Percentiles rank a stretch among this genome's conserved stretches.
phyloP scores from a whole-genome alignment of 2,113 vertebrate genomes.

The Muscicapa adusta region DNA sequence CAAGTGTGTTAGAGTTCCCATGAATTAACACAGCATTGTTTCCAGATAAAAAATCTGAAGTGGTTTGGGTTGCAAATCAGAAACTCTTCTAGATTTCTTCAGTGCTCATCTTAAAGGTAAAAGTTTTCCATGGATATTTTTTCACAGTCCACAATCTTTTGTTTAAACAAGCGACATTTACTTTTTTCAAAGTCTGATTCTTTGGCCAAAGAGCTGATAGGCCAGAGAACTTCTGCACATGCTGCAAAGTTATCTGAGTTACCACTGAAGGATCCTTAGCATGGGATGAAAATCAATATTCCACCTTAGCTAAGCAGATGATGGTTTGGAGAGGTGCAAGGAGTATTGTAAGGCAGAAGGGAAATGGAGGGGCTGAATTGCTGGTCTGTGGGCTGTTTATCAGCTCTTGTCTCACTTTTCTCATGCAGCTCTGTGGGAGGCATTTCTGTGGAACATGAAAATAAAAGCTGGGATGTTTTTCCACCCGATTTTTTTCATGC shows the following conservation, averaged over 20 bases:
- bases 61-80: background rate
- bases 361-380: background rate
- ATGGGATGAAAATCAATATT: background rate
- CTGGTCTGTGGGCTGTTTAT: background rate
- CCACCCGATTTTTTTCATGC: background rate
- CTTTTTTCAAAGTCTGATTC: background rate
- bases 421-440: background rate
- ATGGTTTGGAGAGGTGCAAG: background rate
- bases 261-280: background rate
- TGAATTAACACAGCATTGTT: background rate
- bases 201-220: background rate
- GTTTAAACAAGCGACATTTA: background rate
- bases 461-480: background rate
- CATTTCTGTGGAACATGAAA: background rate
- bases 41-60: background rate
- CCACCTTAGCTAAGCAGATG: background rate
- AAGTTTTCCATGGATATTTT: background rate
- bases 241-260: background rate
- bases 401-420: background rate
- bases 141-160: background rate
- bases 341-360: background rate
- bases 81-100: background rate
- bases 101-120: background rate
- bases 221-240: background rate
- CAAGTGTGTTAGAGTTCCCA: background rate